Evolutionary conservation across 2,888 invertebrate species (phyloP).

Genomic region (Oxystoma pomonae): DNA sequence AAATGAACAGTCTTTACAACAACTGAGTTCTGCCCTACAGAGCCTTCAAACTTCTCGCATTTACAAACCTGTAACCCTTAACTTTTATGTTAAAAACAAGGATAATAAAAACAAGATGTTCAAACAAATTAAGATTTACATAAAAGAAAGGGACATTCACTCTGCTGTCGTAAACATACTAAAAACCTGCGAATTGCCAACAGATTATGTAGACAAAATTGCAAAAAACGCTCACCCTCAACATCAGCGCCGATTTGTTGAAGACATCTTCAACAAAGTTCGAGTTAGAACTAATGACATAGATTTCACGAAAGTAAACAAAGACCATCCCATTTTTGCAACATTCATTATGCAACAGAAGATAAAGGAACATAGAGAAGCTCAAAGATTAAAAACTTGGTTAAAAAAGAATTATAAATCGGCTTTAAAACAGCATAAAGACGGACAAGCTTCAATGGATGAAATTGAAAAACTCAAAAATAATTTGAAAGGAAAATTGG

Average conservation of each 20-base stretch:
- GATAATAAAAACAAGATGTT: slow-evolving; percentile 3
- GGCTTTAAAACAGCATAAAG: slow-evolving; percentile 64
- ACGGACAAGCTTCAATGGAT: slow-evolving; percentile 62
- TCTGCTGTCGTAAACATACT: slow-evolving; percentile 73
- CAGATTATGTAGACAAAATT: slow-evolving; percentile 80
- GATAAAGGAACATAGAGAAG: slow-evolving; percentile 46
- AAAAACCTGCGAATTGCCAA: slow-evolving; percentile 77
- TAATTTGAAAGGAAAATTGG: slow-evolving; percentile 55
- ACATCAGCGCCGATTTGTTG: slow-evolving; percentile 3
- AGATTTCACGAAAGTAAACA: slow-evolving; percentile 42
- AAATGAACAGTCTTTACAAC: slow-evolving; percentile 88
- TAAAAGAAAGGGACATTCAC: slow-evolving; percentile 65
- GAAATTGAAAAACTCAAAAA: slow-evolving; percentile 68
- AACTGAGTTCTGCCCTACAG: slow-evolving; percentile 80
- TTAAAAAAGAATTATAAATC: slow-evolving; percentile 63
- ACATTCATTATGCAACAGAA: slow-evolving; percentile 50
- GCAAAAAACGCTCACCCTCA: slow-evolving; percentile 41
- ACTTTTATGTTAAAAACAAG: slow-evolving; percentile 73
- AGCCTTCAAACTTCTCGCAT: slow-evolving; percentile 64
- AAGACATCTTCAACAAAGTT: background rate
- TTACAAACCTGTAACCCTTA: slow-evolving; percentile 60
- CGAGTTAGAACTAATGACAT: slow-evolving; percentile 31
- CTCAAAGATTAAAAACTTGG: slow-evolving; percentile 57
- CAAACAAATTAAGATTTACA: slow-evolving; percentile 61
- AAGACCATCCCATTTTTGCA: slow-evolving; percentile 54